These are phyloP conservation scores for Okapia johnstoni DNA, from an alignment of 2,113 vertebrate genomes.

Conservation along the genomic window DNA sequence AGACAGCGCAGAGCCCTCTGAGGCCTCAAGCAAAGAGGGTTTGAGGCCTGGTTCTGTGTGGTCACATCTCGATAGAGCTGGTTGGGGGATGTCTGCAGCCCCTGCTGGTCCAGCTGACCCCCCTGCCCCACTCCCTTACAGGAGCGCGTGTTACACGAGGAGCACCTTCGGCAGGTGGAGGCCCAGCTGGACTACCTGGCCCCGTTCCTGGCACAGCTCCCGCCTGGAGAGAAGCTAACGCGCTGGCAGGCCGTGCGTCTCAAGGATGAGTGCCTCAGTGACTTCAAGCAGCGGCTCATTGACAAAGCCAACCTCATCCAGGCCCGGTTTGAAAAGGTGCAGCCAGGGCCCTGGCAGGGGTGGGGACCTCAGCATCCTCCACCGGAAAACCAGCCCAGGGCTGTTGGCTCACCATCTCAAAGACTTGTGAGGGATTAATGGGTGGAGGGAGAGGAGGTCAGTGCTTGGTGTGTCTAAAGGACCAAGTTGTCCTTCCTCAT, in stretches of 20 bases:
- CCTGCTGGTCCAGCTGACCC: not conserved
- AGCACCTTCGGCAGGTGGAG: constrained; percentile 73
- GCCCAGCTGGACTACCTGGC: constrained; percentile 84
- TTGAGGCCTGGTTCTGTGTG: not conserved
- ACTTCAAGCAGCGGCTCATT: constrained; percentile 79
- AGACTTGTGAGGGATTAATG: not conserved
- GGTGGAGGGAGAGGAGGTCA: not conserved
- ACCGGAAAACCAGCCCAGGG: not conserved
- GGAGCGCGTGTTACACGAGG: constrained; percentile 77
- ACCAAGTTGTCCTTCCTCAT: not conserved
- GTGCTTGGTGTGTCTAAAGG: not conserved
- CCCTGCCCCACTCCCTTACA: not conserved
- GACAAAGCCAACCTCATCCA: constrained; percentile 85
- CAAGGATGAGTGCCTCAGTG: constrained; percentile 77
- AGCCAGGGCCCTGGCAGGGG: not conserved
- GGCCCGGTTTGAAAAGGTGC: constrained; percentile 84
- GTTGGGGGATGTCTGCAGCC: not conserved
- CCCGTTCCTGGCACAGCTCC: constrained; percentile 78
- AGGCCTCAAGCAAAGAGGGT: not conserved
- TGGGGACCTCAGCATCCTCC: not conserved
- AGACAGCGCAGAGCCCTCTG: not conserved
- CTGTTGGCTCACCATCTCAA: not conserved
- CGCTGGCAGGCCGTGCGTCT: constrained; percentile 74
- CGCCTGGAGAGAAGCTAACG: constrained; percentile 69
- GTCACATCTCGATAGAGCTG: not conserved